phyloP scores from a whole-genome alignment of 2,113 vertebrate genomes.

The Salvelinus alpinus region DNA sequence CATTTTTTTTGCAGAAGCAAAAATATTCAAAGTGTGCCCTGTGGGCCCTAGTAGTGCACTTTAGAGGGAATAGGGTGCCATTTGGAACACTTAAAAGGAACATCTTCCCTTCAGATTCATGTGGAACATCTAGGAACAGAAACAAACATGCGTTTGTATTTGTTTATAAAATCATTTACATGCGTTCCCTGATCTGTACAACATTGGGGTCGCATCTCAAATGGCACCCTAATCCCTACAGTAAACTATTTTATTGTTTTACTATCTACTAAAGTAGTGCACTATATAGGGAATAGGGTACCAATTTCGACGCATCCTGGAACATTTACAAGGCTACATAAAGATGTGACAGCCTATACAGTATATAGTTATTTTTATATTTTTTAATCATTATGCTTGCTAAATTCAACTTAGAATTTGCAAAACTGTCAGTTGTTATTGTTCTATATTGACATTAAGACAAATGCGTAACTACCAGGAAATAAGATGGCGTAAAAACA shows the following conservation, averaged over 20 bases:
- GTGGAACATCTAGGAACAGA: not conserved
- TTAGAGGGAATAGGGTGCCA: too few species aligned
- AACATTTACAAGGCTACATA: not conserved
- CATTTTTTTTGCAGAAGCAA: slow-evolving; percentile 31
- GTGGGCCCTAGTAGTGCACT: too few species aligned
- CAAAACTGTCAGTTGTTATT: slow-evolving; percentile 45
- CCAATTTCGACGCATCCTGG: not conserved
- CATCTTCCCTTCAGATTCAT: not conserved
- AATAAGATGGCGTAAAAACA: slow-evolving; percentile 43
- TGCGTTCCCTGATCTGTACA: slow-evolving; percentile 25
- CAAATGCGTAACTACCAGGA: slow-evolving; percentile 30
- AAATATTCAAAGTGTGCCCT: slow-evolving; percentile 44
- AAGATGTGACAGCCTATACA: not conserved
- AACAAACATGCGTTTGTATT: slow-evolving; percentile 29
- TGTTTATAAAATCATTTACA: slow-evolving; percentile 26
- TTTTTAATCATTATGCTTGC: not conserved
- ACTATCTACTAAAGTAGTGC: too few species aligned
- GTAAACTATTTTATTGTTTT: too few species aligned
- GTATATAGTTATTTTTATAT: not conserved
- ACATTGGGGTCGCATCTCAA: not conserved
- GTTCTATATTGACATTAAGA: slow-evolving; percentile 54
- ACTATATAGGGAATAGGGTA: not conserved
- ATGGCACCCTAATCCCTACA: too few species aligned
- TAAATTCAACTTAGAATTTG: slow-evolving; percentile 1
- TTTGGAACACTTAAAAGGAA: too few species aligned